A percentile compares a stretch with the other conserved stretches of the same genome.
Evolutionary conservation across 1,140 invertebrate genomes (phyloP).

Genomic region (Bombus waltoni): DNA sequence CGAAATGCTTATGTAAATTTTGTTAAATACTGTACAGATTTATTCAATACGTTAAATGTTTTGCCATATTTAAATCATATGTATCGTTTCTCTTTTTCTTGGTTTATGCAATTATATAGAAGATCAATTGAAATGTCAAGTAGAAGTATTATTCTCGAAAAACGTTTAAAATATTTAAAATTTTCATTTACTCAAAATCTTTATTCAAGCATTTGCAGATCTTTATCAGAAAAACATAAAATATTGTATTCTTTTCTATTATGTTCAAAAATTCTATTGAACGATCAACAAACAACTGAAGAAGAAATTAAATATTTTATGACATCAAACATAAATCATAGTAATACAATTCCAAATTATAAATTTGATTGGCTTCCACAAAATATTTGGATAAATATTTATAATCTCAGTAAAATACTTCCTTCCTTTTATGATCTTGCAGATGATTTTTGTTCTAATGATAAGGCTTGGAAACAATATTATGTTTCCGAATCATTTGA

Average conservation of each 20-base stretch:
- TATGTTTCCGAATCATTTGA: constrained; percentile 81
- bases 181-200: constrained; percentile 86
- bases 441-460: constrained; percentile 75
- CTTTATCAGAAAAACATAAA: constrained; percentile 89
- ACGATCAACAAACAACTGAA: constrained; percentile 83
- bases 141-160: constrained; percentile 82
- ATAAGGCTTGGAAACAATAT: constrained; percentile 83
- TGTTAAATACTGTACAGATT: constrained; percentile 85
- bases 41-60: constrained; percentile 87
- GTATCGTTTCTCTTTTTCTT: constrained; percentile 87
- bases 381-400: constrained; percentile 86
- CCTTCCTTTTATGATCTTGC: constrained; percentile 80
- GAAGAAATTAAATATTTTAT: constrained; percentile 85
- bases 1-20: constrained; percentile 86
- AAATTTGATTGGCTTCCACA: constrained; percentile 85
- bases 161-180: constrained; percentile 84
- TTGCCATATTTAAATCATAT: constrained; percentile 88
- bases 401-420: constrained; percentile 82
- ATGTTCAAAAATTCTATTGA: constrained; percentile 81
- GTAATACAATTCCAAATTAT: constrained; percentile 77
- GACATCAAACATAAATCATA: constrained; percentile 80
- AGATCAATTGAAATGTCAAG: constrained; percentile 86
- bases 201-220: constrained; percentile 86
- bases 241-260: constrained; percentile 88
- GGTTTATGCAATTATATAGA: constrained; percentile 87